Percentiles rank a stretch among this genome's conserved stretches.
Conservation (phyloP, 2,888 invertebrate genomes). For the Apocheima hispidaria region DNA sequence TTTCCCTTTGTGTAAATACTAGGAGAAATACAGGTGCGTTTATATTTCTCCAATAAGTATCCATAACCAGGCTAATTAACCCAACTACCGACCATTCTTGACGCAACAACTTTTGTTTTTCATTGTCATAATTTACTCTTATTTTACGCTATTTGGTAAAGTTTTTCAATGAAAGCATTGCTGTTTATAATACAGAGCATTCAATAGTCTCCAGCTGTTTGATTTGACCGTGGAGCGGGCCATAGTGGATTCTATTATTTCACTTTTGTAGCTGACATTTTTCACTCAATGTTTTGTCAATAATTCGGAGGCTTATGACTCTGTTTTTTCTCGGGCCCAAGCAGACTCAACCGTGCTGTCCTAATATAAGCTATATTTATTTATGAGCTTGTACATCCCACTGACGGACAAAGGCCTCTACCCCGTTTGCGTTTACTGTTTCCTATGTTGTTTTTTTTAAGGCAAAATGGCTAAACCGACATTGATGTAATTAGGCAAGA, state of each 20-base stretch:
- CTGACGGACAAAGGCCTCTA: background rate
- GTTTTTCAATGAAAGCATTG: background rate
- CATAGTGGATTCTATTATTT: background rate
- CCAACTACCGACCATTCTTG: slow-evolving; percentile 10
- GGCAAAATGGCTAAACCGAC: too few relatives aligned
- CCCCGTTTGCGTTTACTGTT: too few relatives aligned
- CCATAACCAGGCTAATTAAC: background rate
- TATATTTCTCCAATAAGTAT: background rate
- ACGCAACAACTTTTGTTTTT: slow-evolving; percentile 31
- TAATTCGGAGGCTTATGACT: background rate
- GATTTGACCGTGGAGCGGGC: slow-evolving; percentile 1
- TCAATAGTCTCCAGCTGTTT: background rate
- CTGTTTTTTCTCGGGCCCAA: too few relatives aligned
- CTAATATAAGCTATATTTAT: background rate
- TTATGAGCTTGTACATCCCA: background rate
- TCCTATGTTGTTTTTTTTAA: background rate
- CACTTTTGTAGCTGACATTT: background rate
- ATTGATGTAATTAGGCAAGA: background rate
- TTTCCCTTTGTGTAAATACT: slow-evolving; percentile 7
- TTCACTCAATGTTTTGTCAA: background rate
- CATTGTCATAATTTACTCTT: background rate
- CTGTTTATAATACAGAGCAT: slow-evolving; percentile 5
- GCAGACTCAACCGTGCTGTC: background rate
- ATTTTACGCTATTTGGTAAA: slow-evolving; percentile 1
- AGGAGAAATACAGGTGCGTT: slow-evolving; percentile 22